Evolutionary conservation across 2,797 vertebrate species (phyloP).

Genomic region (Cyprinella venusta): DNA sequence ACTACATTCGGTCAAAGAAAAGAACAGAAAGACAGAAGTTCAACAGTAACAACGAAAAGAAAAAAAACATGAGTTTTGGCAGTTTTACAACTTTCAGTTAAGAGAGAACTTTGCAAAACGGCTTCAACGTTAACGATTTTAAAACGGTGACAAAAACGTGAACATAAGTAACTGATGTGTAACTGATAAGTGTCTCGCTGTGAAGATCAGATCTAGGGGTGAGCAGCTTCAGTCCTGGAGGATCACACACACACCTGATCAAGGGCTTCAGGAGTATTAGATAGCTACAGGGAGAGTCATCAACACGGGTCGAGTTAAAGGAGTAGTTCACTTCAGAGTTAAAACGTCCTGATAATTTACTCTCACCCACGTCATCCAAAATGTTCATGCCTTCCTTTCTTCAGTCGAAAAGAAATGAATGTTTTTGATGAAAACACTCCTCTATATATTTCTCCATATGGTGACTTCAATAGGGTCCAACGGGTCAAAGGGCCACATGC

Average conservation of each 20-base stretch:
- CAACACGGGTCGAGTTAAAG: neutral
- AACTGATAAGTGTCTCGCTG: constrained; percentile 20
- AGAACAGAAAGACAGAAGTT: constrained; percentile 62
- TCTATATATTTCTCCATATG: no score
- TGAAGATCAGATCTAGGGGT: neutral
- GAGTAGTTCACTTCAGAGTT: no score
- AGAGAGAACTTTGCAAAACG: constrained; percentile 68
- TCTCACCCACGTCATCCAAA: no score
- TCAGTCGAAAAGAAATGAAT: no score
- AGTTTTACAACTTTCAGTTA: constrained; percentile 76
- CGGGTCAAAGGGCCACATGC: no score
- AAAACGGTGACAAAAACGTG: constrained; percentile 4
- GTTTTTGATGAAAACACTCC: no score
- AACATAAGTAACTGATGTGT: neutral
- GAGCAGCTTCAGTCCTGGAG: neutral
- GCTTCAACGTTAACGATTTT: constrained; percentile 61
- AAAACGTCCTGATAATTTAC: no score
- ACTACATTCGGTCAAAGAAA: constrained; percentile 83
- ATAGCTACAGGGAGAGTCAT: neutral
- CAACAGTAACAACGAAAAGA: constrained; percentile 64
- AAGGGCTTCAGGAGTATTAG: neutral
- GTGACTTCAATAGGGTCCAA: no score
- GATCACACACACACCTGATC: neutral
- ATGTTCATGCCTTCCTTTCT: no score
- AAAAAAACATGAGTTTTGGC: constrained; percentile 70